These are phyloP conservation scores for Triops longicaudatus DNA, from an alignment of 1,140 invertebrate species.

Conservation along the genomic window DNA sequence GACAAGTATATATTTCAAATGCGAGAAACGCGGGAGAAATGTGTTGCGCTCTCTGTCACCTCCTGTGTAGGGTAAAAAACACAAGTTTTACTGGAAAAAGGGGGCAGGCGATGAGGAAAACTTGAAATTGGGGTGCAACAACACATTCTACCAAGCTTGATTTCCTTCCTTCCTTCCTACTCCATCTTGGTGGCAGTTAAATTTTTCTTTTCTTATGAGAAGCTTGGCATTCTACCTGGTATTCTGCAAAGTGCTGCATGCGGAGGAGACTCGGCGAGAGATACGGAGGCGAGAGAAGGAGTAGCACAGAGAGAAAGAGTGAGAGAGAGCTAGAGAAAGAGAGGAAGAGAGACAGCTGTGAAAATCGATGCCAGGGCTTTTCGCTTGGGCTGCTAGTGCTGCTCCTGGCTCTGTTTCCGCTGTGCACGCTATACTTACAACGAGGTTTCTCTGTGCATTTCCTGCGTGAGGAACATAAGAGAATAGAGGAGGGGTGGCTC, in stretches of 20 bases:
- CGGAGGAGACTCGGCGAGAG: background rate
- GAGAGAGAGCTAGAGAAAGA: too few relatives aligned
- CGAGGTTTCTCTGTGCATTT: background rate
- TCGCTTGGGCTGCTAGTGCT: background rate
- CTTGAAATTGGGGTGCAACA: background rate
- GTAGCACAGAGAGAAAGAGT: too few relatives aligned
- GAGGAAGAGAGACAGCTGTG: background rate
- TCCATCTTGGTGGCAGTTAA: background rate
- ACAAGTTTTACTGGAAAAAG: background rate
- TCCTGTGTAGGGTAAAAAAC: background rate
- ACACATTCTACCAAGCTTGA: slow-evolving; percentile 15
- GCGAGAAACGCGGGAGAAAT: background rate
- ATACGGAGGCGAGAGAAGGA: too few relatives aligned
- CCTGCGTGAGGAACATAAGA: background rate
- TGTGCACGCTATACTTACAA: background rate
- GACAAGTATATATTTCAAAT: background rate
- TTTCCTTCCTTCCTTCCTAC: slow-evolving; percentile 12
- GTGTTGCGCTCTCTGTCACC: background rate
- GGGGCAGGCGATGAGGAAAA: background rate
- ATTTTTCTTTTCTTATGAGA: slow-evolving; percentile 9
- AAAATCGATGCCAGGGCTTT: slow-evolving; percentile 14
- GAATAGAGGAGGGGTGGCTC: background rate
- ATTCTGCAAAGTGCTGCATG: slow-evolving; percentile 4
- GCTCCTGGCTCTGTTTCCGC: background rate
- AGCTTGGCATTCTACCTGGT: slow-evolving; percentile 4